These are phyloP conservation scores for Tenthredo distinguenda DNA, from an alignment of 2,888 invertebrate species.

Conservation along the genomic window DNA sequence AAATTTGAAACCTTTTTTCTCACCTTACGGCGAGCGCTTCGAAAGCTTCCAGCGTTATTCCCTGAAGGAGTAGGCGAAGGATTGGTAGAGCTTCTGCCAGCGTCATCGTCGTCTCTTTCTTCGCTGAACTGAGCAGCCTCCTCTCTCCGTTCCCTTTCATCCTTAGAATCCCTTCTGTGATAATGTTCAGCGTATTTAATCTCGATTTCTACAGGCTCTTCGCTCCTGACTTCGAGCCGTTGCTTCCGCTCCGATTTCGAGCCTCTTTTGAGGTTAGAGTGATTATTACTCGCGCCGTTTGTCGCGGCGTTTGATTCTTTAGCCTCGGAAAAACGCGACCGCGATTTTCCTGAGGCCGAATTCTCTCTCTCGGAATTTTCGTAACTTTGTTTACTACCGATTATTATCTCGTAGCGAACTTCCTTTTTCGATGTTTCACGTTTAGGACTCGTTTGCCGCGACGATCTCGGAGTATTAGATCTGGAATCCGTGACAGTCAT, in stretches of 20 bases:
- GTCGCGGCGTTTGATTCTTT: slow-evolving; percentile 57
- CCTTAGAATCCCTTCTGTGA: slow-evolving; percentile 63
- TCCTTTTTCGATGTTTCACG: slow-evolving; percentile 63
- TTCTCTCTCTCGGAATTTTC: slow-evolving; percentile 60
- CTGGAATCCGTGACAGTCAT: slow-evolving; percentile 67
- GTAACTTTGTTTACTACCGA: slow-evolving; percentile 60
- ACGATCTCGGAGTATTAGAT: slow-evolving; percentile 70
- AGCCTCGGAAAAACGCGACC: background rate
- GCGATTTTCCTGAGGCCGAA: slow-evolving; percentile 53
- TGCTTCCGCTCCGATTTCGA: slow-evolving; percentile 75
- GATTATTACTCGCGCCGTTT: slow-evolving; percentile 54
- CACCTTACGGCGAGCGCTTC: slow-evolving; percentile 76
- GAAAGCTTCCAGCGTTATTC: slow-evolving; percentile 70
- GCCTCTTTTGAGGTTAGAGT: slow-evolving; percentile 69
- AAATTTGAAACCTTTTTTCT: background rate
- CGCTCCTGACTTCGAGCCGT: slow-evolving; percentile 71
- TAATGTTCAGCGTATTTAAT: slow-evolving; percentile 73
- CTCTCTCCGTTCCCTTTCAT: slow-evolving; percentile 61
- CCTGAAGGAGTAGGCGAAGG: slow-evolving; percentile 74
- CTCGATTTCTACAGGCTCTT: slow-evolving; percentile 73
- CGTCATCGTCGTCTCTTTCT: slow-evolving; percentile 79
- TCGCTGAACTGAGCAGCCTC: slow-evolving; percentile 64
- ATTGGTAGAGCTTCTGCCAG: slow-evolving; percentile 79
- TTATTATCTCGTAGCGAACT: slow-evolving; percentile 69
- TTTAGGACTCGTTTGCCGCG: slow-evolving; percentile 70